These are phyloP conservation scores for Cactoblastis cactorum DNA, from an alignment of 2,888 invertebrate species.

Conservation along the genomic window DNA sequence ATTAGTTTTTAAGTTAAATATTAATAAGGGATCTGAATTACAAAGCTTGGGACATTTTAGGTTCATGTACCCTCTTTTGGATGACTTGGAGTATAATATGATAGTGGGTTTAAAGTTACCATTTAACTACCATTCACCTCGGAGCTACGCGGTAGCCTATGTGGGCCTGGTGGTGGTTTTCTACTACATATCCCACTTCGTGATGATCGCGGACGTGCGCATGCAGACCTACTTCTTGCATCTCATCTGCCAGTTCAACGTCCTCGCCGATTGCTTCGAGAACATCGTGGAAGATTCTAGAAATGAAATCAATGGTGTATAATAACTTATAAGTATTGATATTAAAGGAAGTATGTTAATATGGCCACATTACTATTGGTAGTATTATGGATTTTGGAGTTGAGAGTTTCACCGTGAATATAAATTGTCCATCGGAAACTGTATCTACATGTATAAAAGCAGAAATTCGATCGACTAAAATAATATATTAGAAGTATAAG, in stretches of 20 bases:
- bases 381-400: too few relatives aligned
- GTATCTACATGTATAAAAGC: too few relatives aligned
- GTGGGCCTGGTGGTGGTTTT: slow-evolving; percentile 39
- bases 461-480: too few relatives aligned
- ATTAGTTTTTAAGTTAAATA: too few relatives aligned
- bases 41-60: slow-evolving; percentile 32
- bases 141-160: slow-evolving; percentile 42
- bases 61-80: slow-evolving; percentile 53
- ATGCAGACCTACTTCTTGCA: slow-evolving; percentile 44
- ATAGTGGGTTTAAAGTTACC: slow-evolving; percentile 48
- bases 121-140: slow-evolving; percentile 37
- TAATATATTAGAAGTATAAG: too few relatives aligned
- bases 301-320: not conserved
- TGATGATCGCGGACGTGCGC: slow-evolving; percentile 57
- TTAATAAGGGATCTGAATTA: not conserved
- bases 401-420: too few relatives aligned
- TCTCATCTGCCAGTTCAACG: slow-evolving; percentile 49
- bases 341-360: too few relatives aligned
- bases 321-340: not conserved
- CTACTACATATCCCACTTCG: slow-evolving; percentile 47
- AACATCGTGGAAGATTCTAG: slow-evolving; percentile 41
- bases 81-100: slow-evolving; percentile 59
- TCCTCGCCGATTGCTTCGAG: slow-evolving; percentile 54
- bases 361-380: too few relatives aligned
- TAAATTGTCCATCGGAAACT: too few relatives aligned